Evolutionary conservation across 2,888 invertebrate species (phyloP), one percentile per base, ranked within the genome.

Genomic region (Acheta domesticus): DNA sequence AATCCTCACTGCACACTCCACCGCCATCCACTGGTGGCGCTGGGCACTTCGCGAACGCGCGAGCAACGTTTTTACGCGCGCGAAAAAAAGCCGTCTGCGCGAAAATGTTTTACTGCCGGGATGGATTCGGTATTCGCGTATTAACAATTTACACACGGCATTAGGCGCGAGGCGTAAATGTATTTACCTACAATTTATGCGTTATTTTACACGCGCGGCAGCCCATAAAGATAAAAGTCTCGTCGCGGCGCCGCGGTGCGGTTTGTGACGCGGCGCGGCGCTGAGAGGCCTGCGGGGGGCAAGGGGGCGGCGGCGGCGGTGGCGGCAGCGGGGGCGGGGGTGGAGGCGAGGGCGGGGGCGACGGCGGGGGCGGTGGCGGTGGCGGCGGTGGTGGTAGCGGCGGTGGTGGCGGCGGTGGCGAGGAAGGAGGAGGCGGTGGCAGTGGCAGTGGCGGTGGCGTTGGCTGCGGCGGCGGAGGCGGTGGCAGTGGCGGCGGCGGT

Each of bases 81-180:
- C n/a, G 3, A 5, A 62, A n/a, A 5, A 5, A 62, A n/a, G n/a
- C 62, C 62, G 62, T 62, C 62, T 62, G 62, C 62, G 62, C 62
- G 62, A 62, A 62, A 62, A 62, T 62, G 62, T 62, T 62, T 62
- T 62, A 62, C 62, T 62, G 62, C 62, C 62, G 62, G n/a, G 16
- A 62, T 62, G 62, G 62, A 62, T 62, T 62, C 62, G 62, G 62
- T 62, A 62, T 62, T 62, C 62, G 14, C 62, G 62, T 11, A 62
- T 62, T 62, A 62, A 62, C 62, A 62, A 62, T 62, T 62, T 62
- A 62, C 62, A 62, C 62, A 11, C 62, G 62, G 62, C 62, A 62
- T 62, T 62, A 62, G 62, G n/a, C 62, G 62, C 62, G 62, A 4
- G n/a, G 16, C 62, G 62, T 62, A 62, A 62, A 62, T 62, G 62